Base-by-base conservation (phyloP, 2,113 vertebrate species). In the Myotis brandtii region DNA sequence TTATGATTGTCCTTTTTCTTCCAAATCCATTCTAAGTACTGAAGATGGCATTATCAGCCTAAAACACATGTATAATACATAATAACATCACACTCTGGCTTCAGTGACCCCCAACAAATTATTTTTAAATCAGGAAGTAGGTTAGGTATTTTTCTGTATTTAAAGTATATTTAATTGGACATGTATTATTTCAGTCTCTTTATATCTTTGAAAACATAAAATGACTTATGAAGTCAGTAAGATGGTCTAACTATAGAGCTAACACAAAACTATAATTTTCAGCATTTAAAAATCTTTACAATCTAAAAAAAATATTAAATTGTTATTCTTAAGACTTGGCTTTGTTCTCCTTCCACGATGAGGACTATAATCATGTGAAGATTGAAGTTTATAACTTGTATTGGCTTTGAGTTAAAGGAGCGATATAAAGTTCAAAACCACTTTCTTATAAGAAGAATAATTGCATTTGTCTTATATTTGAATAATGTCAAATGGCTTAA, bases 181-280 rank as follows among this genome's bases (percentile, higher is more conserved):
- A 54, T 40, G 50, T 81, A 82, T 85, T 40, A 86, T 77, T 92
- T 8, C 4, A 81, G 3, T 18, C 23, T 86, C 43, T 80, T 91
- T 79, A 46, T 72, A 32, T 43, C 27, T 64, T 94, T 90, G 67
- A 81, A 48, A 91, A 84, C 9, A 92, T 73, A 20, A 91, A 96
- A 81, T 87, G 6, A 88, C 34, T 93, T 72, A 82, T 30, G 9
- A 85, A 93, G n/a, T 80, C 81, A 93, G 48, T 75, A 52, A 96
- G 30, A 85, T 72, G 25, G 34, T 88, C 34, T 46, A 93, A 76
- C 9, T 64, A 12, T 43, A 91, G n/a, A 48, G 7, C 9, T 92
- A 50, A 89, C 2, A 92, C 17, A 89, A 94, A 80, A 64, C 75
- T 96, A 67, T 91, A 89, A 96, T 95, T 96, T 94, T 94, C 56